Base-by-base conservation (phyloP, 2,888 invertebrate genomes). In the Nematopogon swammerdamellus region DNA sequence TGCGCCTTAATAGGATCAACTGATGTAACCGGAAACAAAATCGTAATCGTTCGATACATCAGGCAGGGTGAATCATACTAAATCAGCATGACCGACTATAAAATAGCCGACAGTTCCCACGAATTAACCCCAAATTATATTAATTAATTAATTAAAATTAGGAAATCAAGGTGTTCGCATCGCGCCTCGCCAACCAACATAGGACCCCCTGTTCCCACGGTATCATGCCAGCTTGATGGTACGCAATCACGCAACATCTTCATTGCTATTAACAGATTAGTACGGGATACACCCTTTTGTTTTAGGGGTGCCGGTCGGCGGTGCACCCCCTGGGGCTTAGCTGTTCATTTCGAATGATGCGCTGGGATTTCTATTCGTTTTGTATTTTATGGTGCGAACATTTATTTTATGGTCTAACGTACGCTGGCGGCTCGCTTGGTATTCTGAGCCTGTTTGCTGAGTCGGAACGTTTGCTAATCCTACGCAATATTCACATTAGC, bases 211-310 rank as follows among this genome's bases (percentile, higher is more conserved):
- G 65, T 76, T 76, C 75, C 74, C 73, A 72, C 72, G 71, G 63
- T 62, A 63, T 10, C 25, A 25, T 14, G 36, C 36, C 36, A 3
- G 11, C 36, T 3, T 72, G 72, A 76, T 77, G 74, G 70, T 74
- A 69, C 63, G 57, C 70, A 76, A 79, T 79, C 79, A 79, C 76
- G 79, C 79, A 77, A 79, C 76, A 77, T 79, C 79, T 79, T 77
- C 68, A 77, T 73, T 66, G 66, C 60, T 65, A 48, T 69, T 68
- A 70, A 71, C 70, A 64, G 68, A 71, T 71, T 70, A 65, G 57
- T 59, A 61, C 65, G 65, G 63, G 54, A 54, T 49, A 49, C 48
- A 54, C 54, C 59, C 65, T 68, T 68, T 79, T 79, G 76, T 77
- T 77, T 75, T 70, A 70, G 65, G 76, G 50, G 77, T 76, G 64